Evolutionary conservation across 2,888 invertebrate species (phyloP).

Genomic region (Cacoxenus indagator): DNA sequence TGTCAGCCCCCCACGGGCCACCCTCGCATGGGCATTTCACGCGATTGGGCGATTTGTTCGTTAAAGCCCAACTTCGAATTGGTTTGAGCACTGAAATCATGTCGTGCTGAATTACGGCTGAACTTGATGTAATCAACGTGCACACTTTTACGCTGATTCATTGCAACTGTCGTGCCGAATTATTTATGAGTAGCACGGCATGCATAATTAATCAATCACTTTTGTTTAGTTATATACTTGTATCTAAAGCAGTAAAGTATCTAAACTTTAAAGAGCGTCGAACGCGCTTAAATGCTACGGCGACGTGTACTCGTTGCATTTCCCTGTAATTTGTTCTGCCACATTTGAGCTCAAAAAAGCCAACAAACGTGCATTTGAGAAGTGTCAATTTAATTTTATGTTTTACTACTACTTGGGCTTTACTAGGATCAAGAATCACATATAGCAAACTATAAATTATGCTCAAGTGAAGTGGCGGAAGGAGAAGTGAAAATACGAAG

Average conservation of each 20-base stretch:
- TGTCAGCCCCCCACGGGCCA: conserved; percentile 18
- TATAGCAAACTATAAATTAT: not conserved
- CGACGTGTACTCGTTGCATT: too few species aligned
- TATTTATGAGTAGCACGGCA: not conserved
- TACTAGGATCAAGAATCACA: not conserved
- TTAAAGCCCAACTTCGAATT: conserved; percentile 1
- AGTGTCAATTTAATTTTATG: not conserved
- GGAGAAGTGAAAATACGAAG: not conserved
- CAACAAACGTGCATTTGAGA: too few species aligned
- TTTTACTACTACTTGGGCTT: not conserved
- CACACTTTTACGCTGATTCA: not conserved
- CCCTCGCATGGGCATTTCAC: conserved; percentile 31
- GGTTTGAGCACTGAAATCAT: not conserved
- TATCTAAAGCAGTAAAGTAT: too few species aligned
- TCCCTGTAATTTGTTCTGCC: too few species aligned
- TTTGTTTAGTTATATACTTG: not conserved
- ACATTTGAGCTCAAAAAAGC: too few species aligned
- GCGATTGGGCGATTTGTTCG: not conserved
- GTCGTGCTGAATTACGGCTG: not conserved
- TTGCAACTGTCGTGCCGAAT: not conserved
- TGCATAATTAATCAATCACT: not conserved
- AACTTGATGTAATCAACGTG: not conserved
- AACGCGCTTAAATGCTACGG: too few species aligned
- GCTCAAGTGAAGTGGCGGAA: conserved; percentile 5
- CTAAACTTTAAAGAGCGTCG: too few species aligned